Percentiles rank a stretch among this genome's conserved stretches.
Evolutionary conservation across 2,797 vertebrate genomes (phyloP).

Genomic region (Siniperca obscura): DNA sequence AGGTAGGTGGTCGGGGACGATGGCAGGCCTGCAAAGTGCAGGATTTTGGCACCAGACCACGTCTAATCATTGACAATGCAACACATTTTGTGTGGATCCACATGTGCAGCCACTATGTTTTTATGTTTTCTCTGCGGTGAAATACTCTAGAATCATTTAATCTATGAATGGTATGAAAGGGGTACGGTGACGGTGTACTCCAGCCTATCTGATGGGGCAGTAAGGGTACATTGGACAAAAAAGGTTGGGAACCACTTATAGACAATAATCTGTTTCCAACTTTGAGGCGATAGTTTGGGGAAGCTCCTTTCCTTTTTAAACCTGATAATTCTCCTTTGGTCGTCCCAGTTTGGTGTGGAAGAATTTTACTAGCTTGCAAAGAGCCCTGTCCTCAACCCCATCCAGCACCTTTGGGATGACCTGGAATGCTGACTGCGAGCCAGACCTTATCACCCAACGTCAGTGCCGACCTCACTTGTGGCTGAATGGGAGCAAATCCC

Average conservation of each 20-base stretch:
- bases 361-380: background rate
- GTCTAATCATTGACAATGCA: no score
- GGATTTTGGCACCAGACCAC: background rate
- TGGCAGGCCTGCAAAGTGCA: background rate
- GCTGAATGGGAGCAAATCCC: constrained; percentile 26
- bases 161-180: no score
- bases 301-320: background rate
- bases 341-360: background rate
- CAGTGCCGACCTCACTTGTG: background rate
- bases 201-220: background rate
- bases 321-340: background rate
- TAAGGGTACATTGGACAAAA: background rate
- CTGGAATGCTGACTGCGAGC: background rate
- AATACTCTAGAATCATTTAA: no score
- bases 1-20: background rate
- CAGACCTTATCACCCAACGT: background rate
- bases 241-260: background rate
- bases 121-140: no score
- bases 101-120: no score
- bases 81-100: no score
- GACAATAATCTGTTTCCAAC: background rate
- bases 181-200: no score
- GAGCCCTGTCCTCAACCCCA: background rate
- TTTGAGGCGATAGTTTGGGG: background rate
- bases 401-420: constrained; percentile 6